These are phyloP conservation scores for Mugil cephalus DNA, from an alignment of 2,113 vertebrate genomes.

Conservation along the genomic window DNA sequence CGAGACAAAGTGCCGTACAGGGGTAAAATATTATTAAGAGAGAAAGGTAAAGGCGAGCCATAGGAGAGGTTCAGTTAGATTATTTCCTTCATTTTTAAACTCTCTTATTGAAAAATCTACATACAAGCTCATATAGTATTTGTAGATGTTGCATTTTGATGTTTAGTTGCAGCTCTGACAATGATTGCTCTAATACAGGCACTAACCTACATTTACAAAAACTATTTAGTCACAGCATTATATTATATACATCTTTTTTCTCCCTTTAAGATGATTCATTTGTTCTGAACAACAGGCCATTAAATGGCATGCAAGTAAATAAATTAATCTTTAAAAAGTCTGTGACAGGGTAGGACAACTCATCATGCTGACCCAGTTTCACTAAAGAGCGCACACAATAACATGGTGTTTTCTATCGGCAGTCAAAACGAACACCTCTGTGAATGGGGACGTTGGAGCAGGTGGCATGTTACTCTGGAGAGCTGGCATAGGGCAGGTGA, in stretches of 20 bases:
- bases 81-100: slow-evolving; percentile 31
- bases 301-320: background rate
- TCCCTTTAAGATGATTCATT: background rate
- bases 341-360: background rate
- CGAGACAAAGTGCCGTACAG: too few species aligned
- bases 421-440: background rate
- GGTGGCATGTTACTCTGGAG: slow-evolving; percentile 35
- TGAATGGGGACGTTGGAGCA: slow-evolving; percentile 12
- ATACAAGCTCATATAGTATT: slow-evolving; percentile 1
- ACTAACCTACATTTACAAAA: too few species aligned
- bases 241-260: too few species aligned
- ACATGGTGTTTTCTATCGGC: slow-evolving; percentile 4
- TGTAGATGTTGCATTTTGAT: background rate
- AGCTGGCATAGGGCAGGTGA: slow-evolving; percentile 2
- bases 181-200: too few species aligned
- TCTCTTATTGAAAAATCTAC: slow-evolving; percentile 50
- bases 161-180: background rate
- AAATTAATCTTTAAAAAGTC: background rate
- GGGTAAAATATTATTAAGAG: too few species aligned
- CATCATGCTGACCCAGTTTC: background rate
- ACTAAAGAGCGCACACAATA: background rate
- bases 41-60: slow-evolving; percentile 21
- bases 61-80: background rate
- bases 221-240: too few species aligned
- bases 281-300: background rate